These are phyloP conservation scores for Campoplex nolae DNA, from an alignment of 2,888 invertebrate genomes.

Conservation along the genomic window DNA sequence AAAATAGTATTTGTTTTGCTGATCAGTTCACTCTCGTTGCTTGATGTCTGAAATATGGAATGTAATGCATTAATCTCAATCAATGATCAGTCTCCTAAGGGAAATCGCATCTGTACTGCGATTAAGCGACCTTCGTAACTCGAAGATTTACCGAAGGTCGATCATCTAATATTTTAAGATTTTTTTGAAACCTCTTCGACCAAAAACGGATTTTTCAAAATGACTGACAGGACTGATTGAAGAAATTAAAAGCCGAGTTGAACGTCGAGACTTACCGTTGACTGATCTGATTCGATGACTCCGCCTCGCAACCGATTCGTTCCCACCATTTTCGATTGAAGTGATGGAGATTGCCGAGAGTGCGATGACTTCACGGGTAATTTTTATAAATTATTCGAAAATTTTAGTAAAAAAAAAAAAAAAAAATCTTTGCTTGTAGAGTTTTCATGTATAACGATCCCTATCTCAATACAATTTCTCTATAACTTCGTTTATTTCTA, in stretches of 20 bases:
- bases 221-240: not conserved
- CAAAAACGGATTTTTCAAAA: not conserved
- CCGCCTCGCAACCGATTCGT: constrained; percentile 2
- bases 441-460: too few relatives aligned
- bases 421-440: too few relatives aligned
- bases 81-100: not conserved
- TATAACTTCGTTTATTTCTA: too few relatives aligned
- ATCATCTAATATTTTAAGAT: not conserved
- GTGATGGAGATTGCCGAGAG: constrained; percentile 15
- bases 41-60: constrained; percentile 27
- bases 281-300: constrained; percentile 5
- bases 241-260: not conserved
- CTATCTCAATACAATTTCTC: too few relatives aligned
- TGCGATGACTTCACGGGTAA: constrained; percentile 1
- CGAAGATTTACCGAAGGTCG: too few relatives aligned
- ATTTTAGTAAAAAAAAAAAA: not conserved
- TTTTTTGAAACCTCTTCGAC: not conserved
- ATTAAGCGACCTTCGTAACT: too few relatives aligned
- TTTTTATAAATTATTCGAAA: not conserved
- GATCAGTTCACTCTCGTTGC: constrained; percentile 36
- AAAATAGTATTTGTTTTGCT: constrained; percentile 11
- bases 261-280: constrained; percentile 24
- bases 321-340: constrained; percentile 9
- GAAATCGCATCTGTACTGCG: not conserved
- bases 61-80: not conserved